Conservation (phyloP, 2,888 invertebrate species). For the Ephialtes manifestator region DNA sequence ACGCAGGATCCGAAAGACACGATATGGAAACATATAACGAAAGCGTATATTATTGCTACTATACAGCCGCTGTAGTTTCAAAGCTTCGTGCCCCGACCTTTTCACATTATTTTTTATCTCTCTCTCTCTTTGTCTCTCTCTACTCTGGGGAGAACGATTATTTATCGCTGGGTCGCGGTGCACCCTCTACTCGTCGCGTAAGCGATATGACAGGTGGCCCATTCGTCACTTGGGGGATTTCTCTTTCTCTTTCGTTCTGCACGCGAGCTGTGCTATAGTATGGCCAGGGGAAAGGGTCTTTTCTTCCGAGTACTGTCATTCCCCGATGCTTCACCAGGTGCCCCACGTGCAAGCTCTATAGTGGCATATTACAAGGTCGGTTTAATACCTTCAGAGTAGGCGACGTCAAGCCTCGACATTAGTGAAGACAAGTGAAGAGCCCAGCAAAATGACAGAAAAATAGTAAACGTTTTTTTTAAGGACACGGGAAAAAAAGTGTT, state of each 20-base stretch:
- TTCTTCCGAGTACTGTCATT: constrained; percentile 41
- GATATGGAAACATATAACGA: constrained; percentile 24
- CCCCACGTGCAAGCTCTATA: constrained; percentile 4
- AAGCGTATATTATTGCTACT: background rate
- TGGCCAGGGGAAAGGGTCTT: background rate
- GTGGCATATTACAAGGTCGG: background rate
- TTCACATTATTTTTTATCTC: constrained; percentile 58
- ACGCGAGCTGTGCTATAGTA: constrained; percentile 46
- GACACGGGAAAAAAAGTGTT: no score
- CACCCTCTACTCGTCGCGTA: constrained; percentile 66
- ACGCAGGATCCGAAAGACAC: constrained; percentile 39
- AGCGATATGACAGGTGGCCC: constrained; percentile 69
- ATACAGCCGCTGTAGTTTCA: constrained; percentile 37
- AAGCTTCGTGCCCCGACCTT: constrained; percentile 57
- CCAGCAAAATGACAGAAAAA: background rate
- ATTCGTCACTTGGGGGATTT: constrained; percentile 63
- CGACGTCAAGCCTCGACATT: background rate
- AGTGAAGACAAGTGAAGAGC: background rate
- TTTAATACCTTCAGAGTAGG: constrained; percentile 15
- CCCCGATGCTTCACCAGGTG: constrained; percentile 17
- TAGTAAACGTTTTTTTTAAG: background rate
- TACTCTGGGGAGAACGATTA: constrained; percentile 48
- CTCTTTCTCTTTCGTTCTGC: constrained; percentile 54
- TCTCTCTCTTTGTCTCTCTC: constrained; percentile 10
- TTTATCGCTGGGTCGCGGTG: constrained; percentile 60